Evolutionary conservation across 2,113 vertebrate genomes (phyloP).

Genomic region (Clinocottus analis): DNA sequence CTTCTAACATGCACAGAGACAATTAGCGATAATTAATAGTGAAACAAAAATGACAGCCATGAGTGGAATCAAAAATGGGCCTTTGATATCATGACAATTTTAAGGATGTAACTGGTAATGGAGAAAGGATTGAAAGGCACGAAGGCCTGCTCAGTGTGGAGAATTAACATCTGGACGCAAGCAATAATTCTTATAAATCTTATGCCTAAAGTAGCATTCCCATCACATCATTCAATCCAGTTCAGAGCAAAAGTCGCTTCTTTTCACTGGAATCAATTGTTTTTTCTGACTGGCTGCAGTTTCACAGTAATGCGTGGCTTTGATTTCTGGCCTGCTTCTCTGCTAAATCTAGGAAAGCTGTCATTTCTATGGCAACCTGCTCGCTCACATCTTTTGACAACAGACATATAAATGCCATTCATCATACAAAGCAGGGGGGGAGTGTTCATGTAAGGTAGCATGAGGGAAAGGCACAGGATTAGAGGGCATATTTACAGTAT

Average conservation of each 20-base stretch:
- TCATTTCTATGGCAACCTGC: constrained; percentile 68
- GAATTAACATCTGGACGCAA: constrained; percentile 34
- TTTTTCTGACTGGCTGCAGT: constrained; percentile 26
- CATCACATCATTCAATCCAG: neutral
- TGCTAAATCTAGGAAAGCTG: constrained; percentile 47
- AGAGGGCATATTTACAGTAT: constrained; percentile 13
- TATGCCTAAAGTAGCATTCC: constrained; percentile 4
- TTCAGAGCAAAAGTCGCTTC: constrained; percentile 39
- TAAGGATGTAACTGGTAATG: neutral
- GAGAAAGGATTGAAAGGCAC: neutral
- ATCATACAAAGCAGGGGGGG: constrained; percentile 8
- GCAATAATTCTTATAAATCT: constrained; percentile 28
- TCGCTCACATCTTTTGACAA: constrained; percentile 37
- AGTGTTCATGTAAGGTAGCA: constrained; percentile 26
- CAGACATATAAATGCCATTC: constrained; percentile 22
- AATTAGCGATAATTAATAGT: neutral
- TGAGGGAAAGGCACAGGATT: neutral
- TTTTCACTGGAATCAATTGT: constrained; percentile 25
- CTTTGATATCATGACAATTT: neutral
- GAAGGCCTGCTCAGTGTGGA: neutral
- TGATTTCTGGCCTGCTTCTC: constrained; percentile 25
- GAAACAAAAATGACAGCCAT: neutral
- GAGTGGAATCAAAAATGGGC: neutral
- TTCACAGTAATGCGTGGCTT: constrained; percentile 38
- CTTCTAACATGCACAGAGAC: neutral